Evolutionary conservation across 2,888 invertebrate genomes (phyloP), one percentile per base, ranked within the genome.

Genomic region (Mesorhabditis spiculigera): DNA sequence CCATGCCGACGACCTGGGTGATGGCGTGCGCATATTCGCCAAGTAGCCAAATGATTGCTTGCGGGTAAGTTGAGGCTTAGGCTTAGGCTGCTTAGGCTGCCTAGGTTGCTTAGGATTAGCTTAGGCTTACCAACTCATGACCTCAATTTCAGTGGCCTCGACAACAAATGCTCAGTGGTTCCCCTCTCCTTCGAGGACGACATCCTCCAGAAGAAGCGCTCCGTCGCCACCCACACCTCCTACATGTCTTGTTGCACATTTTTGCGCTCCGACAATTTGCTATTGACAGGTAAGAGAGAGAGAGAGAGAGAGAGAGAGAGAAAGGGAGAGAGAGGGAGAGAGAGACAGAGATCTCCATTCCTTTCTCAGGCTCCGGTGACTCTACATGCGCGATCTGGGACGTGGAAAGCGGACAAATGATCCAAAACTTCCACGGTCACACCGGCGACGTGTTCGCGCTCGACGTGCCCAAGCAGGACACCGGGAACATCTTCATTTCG

Each of bases 141-240:
- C n/a, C n/a, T n/a, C n/a, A n/a, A n/a, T 78, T 89, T 72, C 87
- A 94, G 95, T 68, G 98, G 98, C 5, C 89, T 98, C 79, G 98
- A 98, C 89, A 98, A 98, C 90, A 98, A 98, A 89, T 95, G 98
- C 79, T 97, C 96, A 4, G 95, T 98, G 62, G 98, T 96, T 88
- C 94, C 96, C 44, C 89, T 98, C 81, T 92, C 91, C 84, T 89
- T 92, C 77, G 96, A 95, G 85, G 96, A 95, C 84, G 96, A 95
- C 88, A 92, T 93, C 73, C 91, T 92, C 42, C 75, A 75, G 68
- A 80, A 80, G 74, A 80, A 80, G 68, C 67, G 77, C 6, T 74
- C 94, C 41, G 95, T 98, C 68, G 98, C 96, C 69, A 97, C 97
- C 10, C 97, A 97, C 88, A 95, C 97, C 5, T 93, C 94, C 78